Evolutionary conservation across 2,888 invertebrate genomes (phyloP).

Genomic region (Tineola bisselliella): DNA sequence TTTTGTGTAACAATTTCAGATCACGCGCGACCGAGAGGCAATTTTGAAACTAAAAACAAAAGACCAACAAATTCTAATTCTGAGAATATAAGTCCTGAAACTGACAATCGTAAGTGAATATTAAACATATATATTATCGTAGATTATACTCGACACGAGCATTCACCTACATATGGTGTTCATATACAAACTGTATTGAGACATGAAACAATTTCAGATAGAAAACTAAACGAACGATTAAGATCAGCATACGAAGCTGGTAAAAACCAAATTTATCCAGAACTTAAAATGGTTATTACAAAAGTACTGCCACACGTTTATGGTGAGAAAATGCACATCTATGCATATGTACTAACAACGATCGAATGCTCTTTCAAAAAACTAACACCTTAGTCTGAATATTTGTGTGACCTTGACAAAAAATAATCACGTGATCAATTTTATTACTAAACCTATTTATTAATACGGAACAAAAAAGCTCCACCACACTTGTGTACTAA

Average conservation of each 20-base stretch:
- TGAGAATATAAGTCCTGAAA: constrained; percentile 24
- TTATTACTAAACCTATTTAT: too few relatives aligned
- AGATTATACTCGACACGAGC: too few relatives aligned
- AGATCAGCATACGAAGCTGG: constrained; percentile 30
- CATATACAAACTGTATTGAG: too few relatives aligned
- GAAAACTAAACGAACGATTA: neutral
- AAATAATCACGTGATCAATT: too few relatives aligned
- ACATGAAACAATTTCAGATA: neutral
- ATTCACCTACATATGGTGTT: too few relatives aligned
- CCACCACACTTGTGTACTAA: too few relatives aligned
- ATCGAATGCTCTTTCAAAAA: too few relatives aligned
- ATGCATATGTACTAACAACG: neutral
- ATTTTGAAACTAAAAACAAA: constrained; percentile 35
- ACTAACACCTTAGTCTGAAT: too few relatives aligned
- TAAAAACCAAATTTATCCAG: constrained; percentile 30
- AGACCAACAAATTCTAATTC: constrained; percentile 31
- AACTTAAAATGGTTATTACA: constrained; percentile 58
- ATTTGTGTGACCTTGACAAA: too few relatives aligned
- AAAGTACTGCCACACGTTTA: constrained; percentile 46
- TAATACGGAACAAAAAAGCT: too few relatives aligned
- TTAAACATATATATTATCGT: too few relatives aligned
- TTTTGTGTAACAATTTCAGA: constrained; percentile 28
- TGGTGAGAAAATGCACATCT: constrained; percentile 34
- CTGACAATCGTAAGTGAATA: neutral
- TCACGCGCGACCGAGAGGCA: constrained; percentile 45